phyloP scores from a whole-genome alignment of 2,888 invertebrate species.

The Thereva nobilitata region DNA sequence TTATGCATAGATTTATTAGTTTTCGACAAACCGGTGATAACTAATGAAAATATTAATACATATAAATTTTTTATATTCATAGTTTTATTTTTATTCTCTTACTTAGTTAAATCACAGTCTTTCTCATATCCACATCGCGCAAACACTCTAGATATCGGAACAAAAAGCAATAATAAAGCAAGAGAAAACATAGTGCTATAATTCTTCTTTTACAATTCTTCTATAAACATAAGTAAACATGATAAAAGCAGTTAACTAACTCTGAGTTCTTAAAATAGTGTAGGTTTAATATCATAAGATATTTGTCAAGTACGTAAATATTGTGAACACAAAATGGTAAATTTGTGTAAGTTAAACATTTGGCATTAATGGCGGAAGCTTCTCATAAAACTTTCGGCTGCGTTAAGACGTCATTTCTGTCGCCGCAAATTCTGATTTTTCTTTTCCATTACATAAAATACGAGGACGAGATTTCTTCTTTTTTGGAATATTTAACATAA shows the following conservation, averaged over 20 bases:
- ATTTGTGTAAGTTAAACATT: too few species aligned
- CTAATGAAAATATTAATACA: constrained; percentile 31
- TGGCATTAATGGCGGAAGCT: too few species aligned
- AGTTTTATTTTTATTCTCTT: constrained; percentile 36
- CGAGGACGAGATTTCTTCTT: too few species aligned
- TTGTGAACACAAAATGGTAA: too few species aligned
- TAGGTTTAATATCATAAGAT: too few species aligned
- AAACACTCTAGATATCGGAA: constrained; percentile 37
- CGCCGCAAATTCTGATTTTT: too few species aligned
- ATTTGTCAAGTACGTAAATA: too few species aligned
- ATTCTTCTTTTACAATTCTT: constrained; percentile 13
- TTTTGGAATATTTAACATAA: constrained; percentile 24
- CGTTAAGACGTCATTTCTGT: too few species aligned
- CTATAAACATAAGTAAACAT: constrained; percentile 5
- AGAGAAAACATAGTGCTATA: constrained; percentile 18
- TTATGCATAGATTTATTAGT: constrained; percentile 31
- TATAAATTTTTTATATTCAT: background rate
- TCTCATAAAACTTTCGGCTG: too few species aligned
- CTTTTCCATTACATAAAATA: too few species aligned
- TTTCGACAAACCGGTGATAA: constrained; percentile 37
- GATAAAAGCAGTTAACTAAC: too few species aligned
- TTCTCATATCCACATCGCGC: constrained; percentile 41
- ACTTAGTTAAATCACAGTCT: constrained; percentile 42
- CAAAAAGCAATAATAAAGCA: constrained; percentile 20
- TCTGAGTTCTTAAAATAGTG: too few species aligned